Percentiles rank a stretch among this genome's conserved stretches.
Conservation (phyloP, 2,797 vertebrate species). For the Sebastes wilsoni region DNA sequence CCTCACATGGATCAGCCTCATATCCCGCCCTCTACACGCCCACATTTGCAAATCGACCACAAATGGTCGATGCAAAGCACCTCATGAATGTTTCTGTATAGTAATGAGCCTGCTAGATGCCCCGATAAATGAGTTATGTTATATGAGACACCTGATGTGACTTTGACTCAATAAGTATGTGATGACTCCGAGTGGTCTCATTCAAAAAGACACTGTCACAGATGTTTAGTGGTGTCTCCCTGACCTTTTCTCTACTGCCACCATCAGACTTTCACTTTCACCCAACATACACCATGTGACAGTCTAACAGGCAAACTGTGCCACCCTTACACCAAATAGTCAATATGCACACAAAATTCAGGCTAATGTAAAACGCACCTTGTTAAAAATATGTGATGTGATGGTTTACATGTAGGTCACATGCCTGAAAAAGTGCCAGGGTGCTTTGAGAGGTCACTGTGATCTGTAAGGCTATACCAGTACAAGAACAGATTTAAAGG, state of each 20-base stretch:
- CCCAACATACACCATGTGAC: background rate
- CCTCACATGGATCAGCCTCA: too few species aligned
- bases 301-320: background rate
- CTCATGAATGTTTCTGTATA: too few species aligned
- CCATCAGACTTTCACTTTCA: background rate
- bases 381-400: background rate
- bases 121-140: too few species aligned
- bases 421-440: background rate
- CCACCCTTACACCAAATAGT: background rate
- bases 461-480: background rate
- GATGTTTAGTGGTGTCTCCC: background rate
- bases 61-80: too few species aligned
- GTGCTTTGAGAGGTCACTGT: background rate
- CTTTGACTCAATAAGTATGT: background rate
- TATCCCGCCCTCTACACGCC: too few species aligned
- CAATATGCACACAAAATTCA: background rate
- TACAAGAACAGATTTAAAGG: background rate
- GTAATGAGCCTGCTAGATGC: too few species aligned
- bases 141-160: background rate
- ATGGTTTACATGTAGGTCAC: background rate
- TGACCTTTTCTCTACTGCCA: background rate
- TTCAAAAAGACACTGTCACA: background rate
- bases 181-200: background rate
- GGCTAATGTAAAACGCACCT: background rate
- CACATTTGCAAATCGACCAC: too few species aligned